Base-by-base conservation (phyloP, 2,888 invertebrate genomes). In the Polyploca ridens region DNA sequence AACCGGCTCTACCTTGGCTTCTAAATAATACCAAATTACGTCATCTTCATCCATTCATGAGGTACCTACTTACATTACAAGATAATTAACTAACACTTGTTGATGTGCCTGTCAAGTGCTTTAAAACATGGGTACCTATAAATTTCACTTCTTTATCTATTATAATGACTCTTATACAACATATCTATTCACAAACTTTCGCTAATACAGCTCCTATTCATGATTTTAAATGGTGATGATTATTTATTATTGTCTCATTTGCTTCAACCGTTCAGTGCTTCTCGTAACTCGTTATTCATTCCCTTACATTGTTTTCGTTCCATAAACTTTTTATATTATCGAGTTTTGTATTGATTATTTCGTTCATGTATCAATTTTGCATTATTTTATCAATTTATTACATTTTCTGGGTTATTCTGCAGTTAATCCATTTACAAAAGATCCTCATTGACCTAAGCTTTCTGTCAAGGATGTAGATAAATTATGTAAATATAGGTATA, bases 171-270 rank as follows among this genome's bases (percentile, higher is more conserved):
- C 68, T 58, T 61, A 27, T 41, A 27, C 16, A 19, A 60, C 27
- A 46, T 63, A 65, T 64, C 57, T 44, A 63, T 62, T 58, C 64
- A 62, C n/a, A 35, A 19, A 69, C 72, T 73, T 73, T 71, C 70
- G 63, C 71, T 68, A 65, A 69, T 67, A 66, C 5, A 69, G 64
- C 64, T 64, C 65, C 69, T 67, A 71, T 68, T 69, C 71, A 69
- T 58, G 57, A 66, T 63, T 70, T 66, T 63, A 69, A 70, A 70
- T 63, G 59, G 65, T 68, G 54, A 62, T 68, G 66, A 66, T 68
- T 66, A 61, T 62, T 58, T 64, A 60, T 62, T 60, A 62, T 66
- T 64, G 62, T 66, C 62, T 46, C 61, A 33, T 58, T 58, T 62
- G 62, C 33, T 63, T 44, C 10, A 41, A 19, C 16, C 7, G 54